A percentile compares a stretch with the other conserved stretches of the same genome.
phyloP scores from a whole-genome alignment of 2,797 vertebrate genomes.

The Falco rusticolus region DNA sequence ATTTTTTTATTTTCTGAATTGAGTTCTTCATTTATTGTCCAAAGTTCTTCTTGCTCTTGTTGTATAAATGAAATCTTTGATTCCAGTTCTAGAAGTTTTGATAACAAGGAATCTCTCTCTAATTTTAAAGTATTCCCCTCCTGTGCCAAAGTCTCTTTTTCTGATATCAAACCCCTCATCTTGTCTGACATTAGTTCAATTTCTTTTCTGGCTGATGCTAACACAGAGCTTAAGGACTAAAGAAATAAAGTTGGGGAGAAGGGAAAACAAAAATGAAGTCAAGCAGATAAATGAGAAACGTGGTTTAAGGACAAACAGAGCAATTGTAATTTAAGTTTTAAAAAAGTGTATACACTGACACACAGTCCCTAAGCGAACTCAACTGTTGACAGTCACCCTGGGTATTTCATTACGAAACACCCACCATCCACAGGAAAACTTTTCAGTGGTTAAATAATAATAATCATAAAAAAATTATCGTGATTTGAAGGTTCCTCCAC shows the following conservation, averaged over 20 bases:
- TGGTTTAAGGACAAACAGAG: slow-evolving; percentile 67
- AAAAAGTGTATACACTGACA: slow-evolving; percentile 38
- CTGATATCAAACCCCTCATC: slow-evolving; percentile 86
- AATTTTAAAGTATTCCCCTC: slow-evolving; percentile 81
- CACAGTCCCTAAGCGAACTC: background rate
- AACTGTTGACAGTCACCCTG: background rate
- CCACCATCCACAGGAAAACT: background rate
- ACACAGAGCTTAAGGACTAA: slow-evolving; percentile 93
- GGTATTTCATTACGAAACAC: background rate
- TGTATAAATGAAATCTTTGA: slow-evolving; percentile 77
- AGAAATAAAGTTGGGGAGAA: slow-evolving; percentile 82
- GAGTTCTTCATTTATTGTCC: slow-evolving; percentile 79
- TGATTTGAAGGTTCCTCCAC: background rate
- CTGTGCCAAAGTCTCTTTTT: slow-evolving; percentile 83
- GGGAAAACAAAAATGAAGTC: slow-evolving; percentile 87
- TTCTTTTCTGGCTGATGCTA: slow-evolving; percentile 91
- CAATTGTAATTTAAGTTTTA: background rate
- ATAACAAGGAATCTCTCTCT: slow-evolving; percentile 82
- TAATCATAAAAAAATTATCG: background rate
- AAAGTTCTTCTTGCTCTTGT: slow-evolving; percentile 76
- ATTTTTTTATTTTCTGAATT: slow-evolving; percentile 73
- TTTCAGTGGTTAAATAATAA: background rate
- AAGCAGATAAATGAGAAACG: slow-evolving; percentile 77
- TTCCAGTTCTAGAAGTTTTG: slow-evolving; percentile 79
- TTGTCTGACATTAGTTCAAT: slow-evolving; percentile 88